phyloP scores from a whole-genome alignment of 2,113 vertebrate species.

The Stercorarius parasiticus region DNA sequence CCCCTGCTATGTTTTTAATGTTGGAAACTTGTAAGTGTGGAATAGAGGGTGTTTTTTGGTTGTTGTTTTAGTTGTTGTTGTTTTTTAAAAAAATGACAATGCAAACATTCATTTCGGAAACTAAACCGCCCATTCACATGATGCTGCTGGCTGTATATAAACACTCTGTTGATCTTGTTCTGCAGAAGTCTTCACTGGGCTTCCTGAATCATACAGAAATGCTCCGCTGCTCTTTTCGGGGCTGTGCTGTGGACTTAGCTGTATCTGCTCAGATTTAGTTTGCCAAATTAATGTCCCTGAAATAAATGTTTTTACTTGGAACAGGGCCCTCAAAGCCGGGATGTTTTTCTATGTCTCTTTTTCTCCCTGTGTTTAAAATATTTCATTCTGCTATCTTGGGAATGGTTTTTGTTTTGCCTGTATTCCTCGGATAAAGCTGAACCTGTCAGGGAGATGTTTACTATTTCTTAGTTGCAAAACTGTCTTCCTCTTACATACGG shows the following conservation, averaged over 20 bases:
- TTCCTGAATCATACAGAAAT: conserved; percentile 19
- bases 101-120: conserved; percentile 65
- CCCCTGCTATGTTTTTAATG: conserved; percentile 50
- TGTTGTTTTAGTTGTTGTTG: not conserved
- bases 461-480: not conserved
- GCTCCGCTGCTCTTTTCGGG: not conserved
- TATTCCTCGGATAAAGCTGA: not conserved
- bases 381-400: not conserved
- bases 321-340: not conserved
- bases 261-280: not conserved
- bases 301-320: conserved; percentile 23
- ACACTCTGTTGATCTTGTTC: conserved; percentile 49
- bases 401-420: not conserved
- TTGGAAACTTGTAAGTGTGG: conserved; percentile 22
- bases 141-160: conserved; percentile 6
- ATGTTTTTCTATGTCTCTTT: not conserved
- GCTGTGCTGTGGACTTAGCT: not conserved
- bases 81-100: conserved; percentile 32
- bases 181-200: not conserved
- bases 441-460: not conserved
- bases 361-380: not conserved
- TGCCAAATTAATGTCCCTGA: not conserved
- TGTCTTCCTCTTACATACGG: not conserved
- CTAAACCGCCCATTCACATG: not conserved
- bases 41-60: not conserved